Percentiles rank a stretch among this genome's conserved stretches.
Evolutionary conservation across 2,888 invertebrate genomes (phyloP).

Genomic region (Pimpla rufipes): DNA sequence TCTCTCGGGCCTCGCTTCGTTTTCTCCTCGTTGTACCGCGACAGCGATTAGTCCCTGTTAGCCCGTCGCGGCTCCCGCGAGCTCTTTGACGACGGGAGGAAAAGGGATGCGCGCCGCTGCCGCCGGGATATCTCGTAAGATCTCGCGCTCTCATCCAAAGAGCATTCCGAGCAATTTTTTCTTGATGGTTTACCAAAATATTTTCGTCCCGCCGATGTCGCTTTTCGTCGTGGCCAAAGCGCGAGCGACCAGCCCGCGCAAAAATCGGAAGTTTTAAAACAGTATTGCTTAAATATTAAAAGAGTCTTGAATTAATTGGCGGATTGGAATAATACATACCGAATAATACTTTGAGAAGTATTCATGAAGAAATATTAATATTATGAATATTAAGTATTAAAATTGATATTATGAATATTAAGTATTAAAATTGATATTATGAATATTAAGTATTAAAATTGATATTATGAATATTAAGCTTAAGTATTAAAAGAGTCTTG

Average conservation of each 20-base stretch:
- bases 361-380: too few species aligned
- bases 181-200: slow-evolving; percentile 21
- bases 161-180: slow-evolving; percentile 29
- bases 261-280: neutral
- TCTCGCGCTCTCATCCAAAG: neutral
- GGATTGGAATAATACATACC: too few species aligned
- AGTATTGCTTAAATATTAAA: too few species aligned
- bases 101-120: slow-evolving; percentile 27
- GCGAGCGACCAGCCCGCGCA: neutral
- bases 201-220: neutral
- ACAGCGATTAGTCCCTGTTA: slow-evolving; percentile 65
- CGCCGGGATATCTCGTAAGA: slow-evolving; percentile 14
- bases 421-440: too few species aligned
- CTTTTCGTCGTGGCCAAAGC: slow-evolving; percentile 12
- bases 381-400: too few species aligned
- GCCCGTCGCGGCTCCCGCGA: slow-evolving; percentile 52
- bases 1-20: slow-evolving; percentile 38
- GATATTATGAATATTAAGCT: too few species aligned
- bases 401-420: too few species aligned
- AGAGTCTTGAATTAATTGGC: too few species aligned
- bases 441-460: too few species aligned
- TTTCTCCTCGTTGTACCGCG: slow-evolving; percentile 44
- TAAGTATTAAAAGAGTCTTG: too few species aligned
- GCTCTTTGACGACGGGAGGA: slow-evolving; percentile 55
- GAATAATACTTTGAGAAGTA: too few species aligned